phyloP scores from a whole-genome alignment of 1,140 invertebrate species.

The Thalassaphorura encarpata region DNA sequence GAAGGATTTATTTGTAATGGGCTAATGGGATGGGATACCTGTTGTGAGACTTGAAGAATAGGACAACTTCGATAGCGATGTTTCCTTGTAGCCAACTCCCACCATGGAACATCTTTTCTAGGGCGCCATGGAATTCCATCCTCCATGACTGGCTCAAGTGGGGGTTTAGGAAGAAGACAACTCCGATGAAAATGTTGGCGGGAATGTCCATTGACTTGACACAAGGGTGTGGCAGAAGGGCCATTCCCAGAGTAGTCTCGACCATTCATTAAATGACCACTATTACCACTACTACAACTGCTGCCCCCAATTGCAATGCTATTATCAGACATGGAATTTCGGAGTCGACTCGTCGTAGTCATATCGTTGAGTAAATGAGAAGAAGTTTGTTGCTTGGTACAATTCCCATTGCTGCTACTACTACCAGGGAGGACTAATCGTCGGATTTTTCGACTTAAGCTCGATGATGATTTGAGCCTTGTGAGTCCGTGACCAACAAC shows the following conservation, averaged over 20 bases:
- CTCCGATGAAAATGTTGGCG: constrained; percentile 27
- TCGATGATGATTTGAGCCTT: constrained; percentile 1
- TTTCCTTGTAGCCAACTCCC: constrained; percentile 66
- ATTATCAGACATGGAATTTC: constrained; percentile 29
- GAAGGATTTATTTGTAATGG: too few relatives aligned
- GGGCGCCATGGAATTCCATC: constrained; percentile 35
- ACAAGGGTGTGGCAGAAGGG: background rate
- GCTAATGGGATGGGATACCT: too few relatives aligned
- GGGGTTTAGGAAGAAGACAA: constrained; percentile 27
- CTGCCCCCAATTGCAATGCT: constrained; percentile 10
- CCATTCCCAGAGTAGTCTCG: constrained; percentile 2
- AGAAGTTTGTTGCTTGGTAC: constrained; percentile 4
- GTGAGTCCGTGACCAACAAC: too few relatives aligned
- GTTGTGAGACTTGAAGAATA: constrained; percentile 47
- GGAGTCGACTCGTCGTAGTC: constrained; percentile 11
- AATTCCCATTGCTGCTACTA: too few relatives aligned
- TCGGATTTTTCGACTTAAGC: constrained; percentile 20
- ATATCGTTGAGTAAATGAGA: too few relatives aligned
- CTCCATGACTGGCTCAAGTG: constrained; percentile 24
- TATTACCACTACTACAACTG: background rate
- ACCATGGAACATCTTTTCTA: constrained; percentile 64
- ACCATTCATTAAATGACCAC: background rate
- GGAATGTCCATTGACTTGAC: constrained; percentile 5
- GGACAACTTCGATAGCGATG: constrained; percentile 61
- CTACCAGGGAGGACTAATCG: constrained; percentile 23